Conservation (phyloP, 1,140 invertebrate species). For the Steinernema feltiae region DNA sequence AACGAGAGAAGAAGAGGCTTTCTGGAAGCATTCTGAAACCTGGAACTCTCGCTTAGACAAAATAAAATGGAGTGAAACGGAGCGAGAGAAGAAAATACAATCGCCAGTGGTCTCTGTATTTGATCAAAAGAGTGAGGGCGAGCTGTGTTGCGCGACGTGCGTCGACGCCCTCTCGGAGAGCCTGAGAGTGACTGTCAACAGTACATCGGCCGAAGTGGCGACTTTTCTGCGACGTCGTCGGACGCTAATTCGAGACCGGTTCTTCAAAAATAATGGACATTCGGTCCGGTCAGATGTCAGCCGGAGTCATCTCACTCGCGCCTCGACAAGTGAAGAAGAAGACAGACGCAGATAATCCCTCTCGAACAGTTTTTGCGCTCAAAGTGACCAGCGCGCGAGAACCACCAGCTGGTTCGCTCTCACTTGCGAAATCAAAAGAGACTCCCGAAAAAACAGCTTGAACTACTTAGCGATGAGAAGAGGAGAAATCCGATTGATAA, state of each 20-base stretch:
- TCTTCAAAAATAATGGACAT: slow-evolving; percentile 11
- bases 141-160: neutral
- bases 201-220: slow-evolving; percentile 10
- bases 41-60: neutral
- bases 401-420: too few relatives aligned
- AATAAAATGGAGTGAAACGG: neutral
- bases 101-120: neutral
- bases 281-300: slow-evolving; percentile 3
- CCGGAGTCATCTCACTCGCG: neutral
- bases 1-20: neutral
- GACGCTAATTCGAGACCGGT: slow-evolving; percentile 14
- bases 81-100: neutral
- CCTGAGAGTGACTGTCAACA: slow-evolving; percentile 7
- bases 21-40: neutral
- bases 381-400: too few relatives aligned
- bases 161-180: neutral
- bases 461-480: too few relatives aligned
- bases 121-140: neutral
- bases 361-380: neutral
- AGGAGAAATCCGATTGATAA: neutral
- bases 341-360: neutral
- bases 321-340: neutral
- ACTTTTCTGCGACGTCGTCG: slow-evolving; percentile 5
- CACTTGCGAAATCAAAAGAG: too few relatives aligned
- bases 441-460: too few relatives aligned